A percentile compares a stretch with the other conserved stretches of the same genome.
phyloP scores from a whole-genome alignment of 1,140 invertebrate species.

The Psilanteris sp. region DNA sequence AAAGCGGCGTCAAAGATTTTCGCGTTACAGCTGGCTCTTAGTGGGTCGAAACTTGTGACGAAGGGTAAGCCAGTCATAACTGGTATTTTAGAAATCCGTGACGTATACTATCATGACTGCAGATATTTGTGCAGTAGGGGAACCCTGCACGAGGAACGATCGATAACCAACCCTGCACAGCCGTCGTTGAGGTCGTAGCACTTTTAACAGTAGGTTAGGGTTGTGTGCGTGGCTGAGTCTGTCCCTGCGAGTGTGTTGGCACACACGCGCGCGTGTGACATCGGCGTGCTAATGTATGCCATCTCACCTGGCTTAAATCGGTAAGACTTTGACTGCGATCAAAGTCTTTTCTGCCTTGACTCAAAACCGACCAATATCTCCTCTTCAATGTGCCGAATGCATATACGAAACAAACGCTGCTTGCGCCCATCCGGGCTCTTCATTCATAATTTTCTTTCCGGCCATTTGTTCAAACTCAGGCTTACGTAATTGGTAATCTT shows the following conservation, averaged over 20 bases:
- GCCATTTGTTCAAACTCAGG: too few relatives aligned
- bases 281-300: constrained; percentile 44
- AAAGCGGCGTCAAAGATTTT: too few relatives aligned
- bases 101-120: constrained; percentile 66
- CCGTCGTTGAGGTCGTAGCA: constrained; percentile 65
- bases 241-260: background rate
- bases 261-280: constrained; percentile 4
- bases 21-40: constrained; percentile 21
- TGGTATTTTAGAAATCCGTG: constrained; percentile 63
- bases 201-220: constrained; percentile 61
- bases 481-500: too few relatives aligned
- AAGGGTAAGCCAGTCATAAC: constrained; percentile 53
- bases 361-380: constrained; percentile 9
- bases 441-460: too few relatives aligned
- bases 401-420: too few relatives aligned
- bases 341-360: constrained; percentile 30
- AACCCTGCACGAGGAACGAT: constrained; percentile 61
- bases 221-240: background rate
- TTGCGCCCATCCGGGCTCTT: too few relatives aligned
- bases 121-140: constrained; percentile 68
- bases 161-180: constrained; percentile 70
- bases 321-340: constrained; percentile 37
- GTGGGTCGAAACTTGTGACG: constrained; percentile 34
- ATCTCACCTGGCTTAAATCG: constrained; percentile 50
- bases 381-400: too few relatives aligned